phyloP scores from a whole-genome alignment of 2,797 vertebrate species.

The Eulemur rubriventer region DNA sequence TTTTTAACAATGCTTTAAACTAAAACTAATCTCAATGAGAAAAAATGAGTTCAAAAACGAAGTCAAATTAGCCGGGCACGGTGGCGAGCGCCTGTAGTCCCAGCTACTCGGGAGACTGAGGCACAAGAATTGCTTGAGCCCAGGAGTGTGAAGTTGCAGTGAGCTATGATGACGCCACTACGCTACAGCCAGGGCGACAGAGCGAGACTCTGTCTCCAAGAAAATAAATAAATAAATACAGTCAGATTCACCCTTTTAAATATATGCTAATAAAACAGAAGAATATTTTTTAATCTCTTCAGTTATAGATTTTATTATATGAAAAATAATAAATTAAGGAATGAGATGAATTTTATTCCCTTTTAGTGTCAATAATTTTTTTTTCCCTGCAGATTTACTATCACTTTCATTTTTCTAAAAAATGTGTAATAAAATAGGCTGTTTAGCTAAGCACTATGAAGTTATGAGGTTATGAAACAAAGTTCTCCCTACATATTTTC shows the following conservation, averaged over 20 bases:
- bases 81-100: no score
- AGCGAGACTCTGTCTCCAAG: no score
- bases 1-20: background rate
- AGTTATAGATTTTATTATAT: background rate
- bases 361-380: background rate
- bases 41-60: background rate
- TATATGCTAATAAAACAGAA: background rate
- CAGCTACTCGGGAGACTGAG: no score
- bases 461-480: constrained; percentile 2
- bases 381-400: background rate
- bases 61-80: no score
- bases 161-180: no score
- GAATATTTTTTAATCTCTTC: background rate
- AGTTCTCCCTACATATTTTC: background rate
- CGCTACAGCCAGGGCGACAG: no score
- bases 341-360: background rate
- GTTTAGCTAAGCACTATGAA: background rate
- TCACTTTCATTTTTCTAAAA: background rate
- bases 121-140: no score
- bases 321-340: background rate
- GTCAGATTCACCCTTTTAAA: background rate
- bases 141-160: no score
- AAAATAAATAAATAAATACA: background rate
- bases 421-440: background rate
- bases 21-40: background rate